Evolutionary conservation across 53 echinoderm and acorn worm genomes (phyloP).

Genomic region (Henricia sp.): DNA sequence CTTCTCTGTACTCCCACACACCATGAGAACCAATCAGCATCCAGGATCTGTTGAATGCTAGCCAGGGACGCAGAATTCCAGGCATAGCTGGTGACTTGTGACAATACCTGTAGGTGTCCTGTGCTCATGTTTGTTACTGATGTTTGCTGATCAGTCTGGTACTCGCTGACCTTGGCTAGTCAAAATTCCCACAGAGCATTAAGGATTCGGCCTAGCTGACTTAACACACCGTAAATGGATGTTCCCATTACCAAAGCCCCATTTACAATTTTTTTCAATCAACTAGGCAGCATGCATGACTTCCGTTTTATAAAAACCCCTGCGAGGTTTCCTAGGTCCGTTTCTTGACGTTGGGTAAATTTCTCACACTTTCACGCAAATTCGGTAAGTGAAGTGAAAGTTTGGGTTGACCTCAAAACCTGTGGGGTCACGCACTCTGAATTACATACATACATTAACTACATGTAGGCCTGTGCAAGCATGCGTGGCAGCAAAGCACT

Average conservation of each 20-base stretch:
- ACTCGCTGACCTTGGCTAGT: not conserved
- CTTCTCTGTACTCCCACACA: constrained; percentile 8
- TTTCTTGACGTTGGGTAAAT: not conserved
- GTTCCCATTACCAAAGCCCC: not conserved
- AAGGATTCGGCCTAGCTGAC: not conserved
- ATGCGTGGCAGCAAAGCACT: not conserved
- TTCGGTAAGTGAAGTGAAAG: constrained; percentile 11
- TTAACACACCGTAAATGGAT: constrained; percentile 1
- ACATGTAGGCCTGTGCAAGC: not conserved
- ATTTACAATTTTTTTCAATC: not conserved
- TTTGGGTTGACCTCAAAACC: constrained; percentile 7
- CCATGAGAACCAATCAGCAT: constrained; percentile 18
- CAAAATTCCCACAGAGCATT: constrained; percentile 10
- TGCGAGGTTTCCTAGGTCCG: not conserved
- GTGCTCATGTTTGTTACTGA: not conserved
- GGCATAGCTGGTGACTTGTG: constrained; percentile 19
- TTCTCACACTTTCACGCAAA: constrained; percentile 33
- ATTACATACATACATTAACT: not conserved
- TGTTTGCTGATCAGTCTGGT: not conserved
- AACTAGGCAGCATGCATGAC: constrained; percentile 10
- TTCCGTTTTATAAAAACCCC: constrained; percentile 8
- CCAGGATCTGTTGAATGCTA: constrained; percentile 17
- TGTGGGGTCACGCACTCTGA: not conserved
- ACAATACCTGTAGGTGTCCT: constrained; percentile 23
- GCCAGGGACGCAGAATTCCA: constrained; percentile 26